Conservation (phyloP, 2,888 invertebrate genomes). For the Ceratothoa steindachneri region DNA sequence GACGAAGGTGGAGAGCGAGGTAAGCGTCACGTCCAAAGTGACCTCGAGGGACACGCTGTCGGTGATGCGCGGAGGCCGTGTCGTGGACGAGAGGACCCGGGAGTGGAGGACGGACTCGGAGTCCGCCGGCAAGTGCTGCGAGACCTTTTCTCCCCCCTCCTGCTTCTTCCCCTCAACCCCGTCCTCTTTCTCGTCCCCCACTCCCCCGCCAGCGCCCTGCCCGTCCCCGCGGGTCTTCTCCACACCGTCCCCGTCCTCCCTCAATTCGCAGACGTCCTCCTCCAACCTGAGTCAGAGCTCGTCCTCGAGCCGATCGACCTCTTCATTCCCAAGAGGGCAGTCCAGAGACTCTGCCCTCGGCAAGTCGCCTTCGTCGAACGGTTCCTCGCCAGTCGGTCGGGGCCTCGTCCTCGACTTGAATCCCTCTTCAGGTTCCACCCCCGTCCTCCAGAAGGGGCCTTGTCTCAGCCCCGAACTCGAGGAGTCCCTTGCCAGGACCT, state of each 20-base stretch:
- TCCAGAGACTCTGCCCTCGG: not conserved
- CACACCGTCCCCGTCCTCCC: constrained; percentile 12
- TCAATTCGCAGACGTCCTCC: constrained; percentile 9
- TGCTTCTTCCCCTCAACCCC: constrained; percentile 18
- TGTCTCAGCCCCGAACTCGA: constrained; percentile 23
- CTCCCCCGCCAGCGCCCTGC: not conserved
- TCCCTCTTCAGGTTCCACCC: not conserved
- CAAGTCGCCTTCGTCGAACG: not conserved
- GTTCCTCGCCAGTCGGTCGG: not conserved
- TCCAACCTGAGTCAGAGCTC: constrained; percentile 17
- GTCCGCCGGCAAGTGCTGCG: not conserved
- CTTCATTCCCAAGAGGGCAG: constrained; percentile 1
- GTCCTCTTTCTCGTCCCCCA: constrained; percentile 3
- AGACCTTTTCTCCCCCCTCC: not conserved
- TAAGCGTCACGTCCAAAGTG: constrained; percentile 34
- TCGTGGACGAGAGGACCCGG: constrained; percentile 34
- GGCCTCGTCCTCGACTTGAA: not conserved
- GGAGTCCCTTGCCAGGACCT: constrained; percentile 28
- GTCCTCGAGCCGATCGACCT: constrained; percentile 6
- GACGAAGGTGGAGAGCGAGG: constrained; percentile 31
- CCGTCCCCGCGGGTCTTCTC: constrained; percentile 3
- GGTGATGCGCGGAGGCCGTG: constrained; percentile 33
- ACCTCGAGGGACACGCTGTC: constrained; percentile 44
- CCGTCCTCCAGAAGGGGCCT: not conserved
- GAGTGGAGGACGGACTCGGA: constrained; percentile 20